Base-by-base conservation (phyloP, 2,888 invertebrate species). In the Ochropacha duplaris region DNA sequence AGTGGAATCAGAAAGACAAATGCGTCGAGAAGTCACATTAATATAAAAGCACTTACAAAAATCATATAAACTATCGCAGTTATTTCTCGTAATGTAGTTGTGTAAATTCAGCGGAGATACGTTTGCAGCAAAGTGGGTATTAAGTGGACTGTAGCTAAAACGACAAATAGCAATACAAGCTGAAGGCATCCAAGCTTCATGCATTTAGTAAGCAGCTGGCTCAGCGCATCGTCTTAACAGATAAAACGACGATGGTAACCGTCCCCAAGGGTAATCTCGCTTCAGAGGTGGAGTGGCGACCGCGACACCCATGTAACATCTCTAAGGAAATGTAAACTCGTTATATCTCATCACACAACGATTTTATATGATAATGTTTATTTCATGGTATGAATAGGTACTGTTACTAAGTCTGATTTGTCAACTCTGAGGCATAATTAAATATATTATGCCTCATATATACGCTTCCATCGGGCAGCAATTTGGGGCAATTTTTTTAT, bases 251-350 rank as follows among this genome's bases (percentile, higher is more conserved):
- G 54, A 59, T 65, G 59, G 73, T 70, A 78, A 81, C 71, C 57
- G 73, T 67, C 62, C 82, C 79, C 80, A 22, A 22, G 76, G 76
- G 82, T 79, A 82, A 79, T 77, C 75, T 77, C 67, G 65, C 58
- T 65, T 61, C 68, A n/a, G n/a, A n/a, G n/a, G n/a, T n/a, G 66
- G 61, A 73, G 67, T 71, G 72, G 72, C 61, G 73, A 74, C 74
- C 71, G 72, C 61, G 73, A 74, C 74, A 72, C 72, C 63, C 62
- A 54, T 57, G n/a, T n/a, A n/a, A n/a, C 57, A 57, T 64, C 74
- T 57, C 74, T 50, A 39, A 69, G 69, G 72, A 63, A 65, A 69
- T 64, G 62, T 71, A 61, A 58, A 64, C 68, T 62, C 57, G 56
- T 61, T 62, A 69, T 72, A 59, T 66, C 71, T 65, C 61, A 60